A percentile compares a stretch with the other conserved stretches of the same genome.
These are phyloP conservation scores for Xanthia icteritia DNA, from an alignment of 2,888 invertebrate genomes.

Conservation along the genomic window DNA sequence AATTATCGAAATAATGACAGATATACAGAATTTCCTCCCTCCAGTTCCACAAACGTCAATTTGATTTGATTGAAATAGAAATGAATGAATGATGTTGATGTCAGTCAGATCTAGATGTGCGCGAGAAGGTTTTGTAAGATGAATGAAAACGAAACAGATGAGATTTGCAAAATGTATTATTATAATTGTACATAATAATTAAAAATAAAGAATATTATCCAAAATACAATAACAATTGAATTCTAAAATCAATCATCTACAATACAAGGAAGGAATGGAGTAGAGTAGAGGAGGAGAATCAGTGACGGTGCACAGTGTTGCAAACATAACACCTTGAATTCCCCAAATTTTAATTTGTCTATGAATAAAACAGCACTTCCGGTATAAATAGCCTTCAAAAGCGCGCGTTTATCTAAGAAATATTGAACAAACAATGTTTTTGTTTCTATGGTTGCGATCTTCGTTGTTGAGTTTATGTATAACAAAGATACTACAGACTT, in stretches of 20 bases:
- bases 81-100: conserved; percentile 30
- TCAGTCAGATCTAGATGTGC: conserved; percentile 1
- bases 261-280: background rate
- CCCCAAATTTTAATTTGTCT: conserved; percentile 35
- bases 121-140: too few relatives aligned
- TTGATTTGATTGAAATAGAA: conserved; percentile 13
- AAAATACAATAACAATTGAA: background rate
- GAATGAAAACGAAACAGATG: background rate
- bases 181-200: background rate
- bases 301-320: conserved; percentile 28
- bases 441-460: conserved; percentile 50
- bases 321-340: background rate
- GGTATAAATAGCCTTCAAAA: background rate
- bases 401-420: conserved; percentile 3
- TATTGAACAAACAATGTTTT: conserved; percentile 35
- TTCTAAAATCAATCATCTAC: background rate
- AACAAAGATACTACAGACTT: background rate
- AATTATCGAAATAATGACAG: conserved; percentile 47
- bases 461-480: conserved; percentile 13
- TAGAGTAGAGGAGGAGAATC: background rate
- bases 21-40: background rate
- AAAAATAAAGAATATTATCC: background rate
- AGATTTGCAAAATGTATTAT: background rate
- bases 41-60: conserved; percentile 32
- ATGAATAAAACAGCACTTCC: conserved; percentile 48